A percentile compares a stretch with the other conserved stretches of the same genome.
phyloP scores from a whole-genome alignment of 2,113 vertebrate genomes.

The Camelus dromedarius region DNA sequence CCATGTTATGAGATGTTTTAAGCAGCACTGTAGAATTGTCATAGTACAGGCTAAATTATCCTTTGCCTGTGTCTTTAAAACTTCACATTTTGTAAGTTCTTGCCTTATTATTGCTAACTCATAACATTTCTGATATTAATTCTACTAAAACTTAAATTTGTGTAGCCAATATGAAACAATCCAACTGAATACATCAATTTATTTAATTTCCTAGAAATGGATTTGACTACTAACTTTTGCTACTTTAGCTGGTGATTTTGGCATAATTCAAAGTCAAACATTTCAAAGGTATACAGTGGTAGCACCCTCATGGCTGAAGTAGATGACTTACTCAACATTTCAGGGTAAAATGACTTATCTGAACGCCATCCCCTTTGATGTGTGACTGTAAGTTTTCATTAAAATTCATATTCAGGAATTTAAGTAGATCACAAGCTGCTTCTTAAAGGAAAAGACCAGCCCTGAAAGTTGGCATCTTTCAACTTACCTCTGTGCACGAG shows the following conservation, averaged over 20 bases:
- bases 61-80: background rate
- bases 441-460: background rate
- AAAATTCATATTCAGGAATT: background rate
- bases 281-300: background rate
- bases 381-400: background rate
- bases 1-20: background rate
- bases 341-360: background rate
- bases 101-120: background rate
- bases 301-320: background rate
- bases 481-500: background rate
- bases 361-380: background rate
- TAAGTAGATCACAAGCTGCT: background rate
- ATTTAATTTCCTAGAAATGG: background rate
- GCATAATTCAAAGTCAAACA: background rate
- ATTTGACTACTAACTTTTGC: background rate
- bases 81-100: background rate
- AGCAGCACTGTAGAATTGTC: background rate
- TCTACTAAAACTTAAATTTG: background rate
- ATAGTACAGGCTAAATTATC: background rate
- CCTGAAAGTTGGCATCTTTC: background rate
- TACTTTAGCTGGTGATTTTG: background rate
- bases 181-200: background rate
- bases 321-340: background rate
- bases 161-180: background rate
- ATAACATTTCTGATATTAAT: background rate